Conservation (phyloP, 2,888 invertebrate genomes). For the Acronicta alni region DNA sequence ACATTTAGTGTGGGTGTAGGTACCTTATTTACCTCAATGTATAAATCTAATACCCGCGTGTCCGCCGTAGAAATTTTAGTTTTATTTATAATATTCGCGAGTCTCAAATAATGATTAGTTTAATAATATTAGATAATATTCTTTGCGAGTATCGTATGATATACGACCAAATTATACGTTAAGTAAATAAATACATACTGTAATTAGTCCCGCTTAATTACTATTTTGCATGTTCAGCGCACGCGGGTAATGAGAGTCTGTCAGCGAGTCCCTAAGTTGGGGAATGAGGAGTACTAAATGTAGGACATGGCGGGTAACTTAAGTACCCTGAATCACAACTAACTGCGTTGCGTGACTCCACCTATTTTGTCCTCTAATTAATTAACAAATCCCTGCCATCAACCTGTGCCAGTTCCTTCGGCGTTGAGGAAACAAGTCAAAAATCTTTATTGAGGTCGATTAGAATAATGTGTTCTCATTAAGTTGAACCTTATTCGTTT, state of each 20-base stretch:
- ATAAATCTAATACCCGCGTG: no score
- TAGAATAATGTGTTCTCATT: slow-evolving; percentile 50
- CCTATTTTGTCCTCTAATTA: slow-evolving; percentile 80
- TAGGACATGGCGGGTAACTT: slow-evolving; percentile 62
- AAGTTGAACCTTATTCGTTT: slow-evolving; percentile 21
- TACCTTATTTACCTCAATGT: no score
- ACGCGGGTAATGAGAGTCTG: slow-evolving; percentile 26
- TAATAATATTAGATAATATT: no score
- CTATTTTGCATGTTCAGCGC: slow-evolving; percentile 45
- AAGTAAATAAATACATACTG: not conserved
- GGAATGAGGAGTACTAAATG: slow-evolving; percentile 61
- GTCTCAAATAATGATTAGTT: no score
- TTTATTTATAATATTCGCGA: no score
- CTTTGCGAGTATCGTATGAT: no score
- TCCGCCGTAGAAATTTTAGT: no score
- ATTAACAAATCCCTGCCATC: slow-evolving; percentile 81
- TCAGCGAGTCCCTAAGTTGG: slow-evolving; percentile 39
- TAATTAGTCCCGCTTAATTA: slow-evolving; percentile 35
- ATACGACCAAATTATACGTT: not conserved
- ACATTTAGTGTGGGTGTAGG: no score
- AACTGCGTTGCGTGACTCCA: slow-evolving; percentile 75
- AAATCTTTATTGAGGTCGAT: slow-evolving; percentile 57
- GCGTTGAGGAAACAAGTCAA: slow-evolving; percentile 58
- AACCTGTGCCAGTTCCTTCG: slow-evolving; percentile 75
- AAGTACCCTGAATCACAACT: slow-evolving; percentile 66